Evolutionary conservation across 2,888 invertebrate genomes (phyloP), one percentile per base, ranked within the genome.

Genomic region (Ornithoptera alexandrae): DNA sequence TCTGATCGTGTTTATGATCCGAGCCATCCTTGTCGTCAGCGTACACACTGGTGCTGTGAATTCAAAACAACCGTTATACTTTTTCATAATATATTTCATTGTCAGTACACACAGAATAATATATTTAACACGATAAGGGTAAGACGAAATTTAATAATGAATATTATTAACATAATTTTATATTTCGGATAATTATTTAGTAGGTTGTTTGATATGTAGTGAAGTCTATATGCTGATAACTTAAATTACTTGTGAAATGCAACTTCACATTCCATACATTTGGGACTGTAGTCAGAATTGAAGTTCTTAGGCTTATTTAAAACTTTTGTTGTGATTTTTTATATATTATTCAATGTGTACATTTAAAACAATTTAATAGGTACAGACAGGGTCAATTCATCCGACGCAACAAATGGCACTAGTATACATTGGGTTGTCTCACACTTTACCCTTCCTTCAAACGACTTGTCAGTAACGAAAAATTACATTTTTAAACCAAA

Each of bases 1-100:
- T 93, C 78, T 93, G 93, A 77, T 93, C 93, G 71, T 92, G 93
- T 77, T 92, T 93, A 75, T 93, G 92, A 72, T 93, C 93, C 2
- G 91, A 92, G n/a, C 89, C 88, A 59, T 93, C 93, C 76, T 91
- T 93, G 59, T 93, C 93, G 71, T 93, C 93, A 71, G 88, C 89
- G 75, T 89, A 89, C 62, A 88, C 81, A 72, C 93, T 86, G 70
- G 92, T 92, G 82, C 93, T 93, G 89, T 68, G 89, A 91, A 76
- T 65, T 81, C 50, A 78, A 75, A 69, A 30, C n/a, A 53, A 15
- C 56, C 62, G 18, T 61, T 36, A 39, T 72, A 73, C 57, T 62
- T 59, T 3, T 65, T 72, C 65, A 30, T 59, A 53, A 70, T 58
- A 69, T 68, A 59, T 61, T 65, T 60, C 7, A n/a, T 67, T 68